Conservation (phyloP, 2,113 vertebrate genomes). For the Fulica atra region DNA sequence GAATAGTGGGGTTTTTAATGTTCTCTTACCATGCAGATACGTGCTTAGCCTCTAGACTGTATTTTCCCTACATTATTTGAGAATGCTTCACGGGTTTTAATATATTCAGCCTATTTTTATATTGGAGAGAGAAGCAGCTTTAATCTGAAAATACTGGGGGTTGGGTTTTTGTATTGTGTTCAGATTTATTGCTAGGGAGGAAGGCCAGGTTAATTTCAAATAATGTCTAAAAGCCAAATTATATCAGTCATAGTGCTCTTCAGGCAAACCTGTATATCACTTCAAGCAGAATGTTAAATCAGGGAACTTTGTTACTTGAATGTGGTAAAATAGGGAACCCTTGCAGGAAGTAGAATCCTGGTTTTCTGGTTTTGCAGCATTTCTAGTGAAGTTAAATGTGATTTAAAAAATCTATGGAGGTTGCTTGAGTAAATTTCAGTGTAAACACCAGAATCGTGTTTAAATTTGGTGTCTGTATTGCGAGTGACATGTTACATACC, state of each 20-base stretch:
- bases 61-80: not conserved
- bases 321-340: not conserved
- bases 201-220: not conserved
- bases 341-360: not conserved
- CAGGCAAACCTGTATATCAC: not conserved
- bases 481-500: not conserved
- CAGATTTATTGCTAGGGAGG: not conserved
- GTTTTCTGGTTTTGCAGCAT: not conserved
- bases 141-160: not conserved
- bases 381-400: not conserved
- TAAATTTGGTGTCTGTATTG: not conserved
- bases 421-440: not conserved
- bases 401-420: not conserved
- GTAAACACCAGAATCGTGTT: not conserved
- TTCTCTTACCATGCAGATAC: not conserved
- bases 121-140: not conserved
- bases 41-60: not conserved
- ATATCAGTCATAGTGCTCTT: not conserved
- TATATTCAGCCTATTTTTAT: not conserved
- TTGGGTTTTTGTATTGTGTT: not conserved
- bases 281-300: not conserved
- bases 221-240: not conserved
- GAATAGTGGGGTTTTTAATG: not conserved
- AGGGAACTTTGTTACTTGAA: not conserved
- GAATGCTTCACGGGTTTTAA: not conserved